phyloP scores from a whole-genome alignment of 2,888 invertebrate genomes.

The Limnephilus rhombicus region DNA sequence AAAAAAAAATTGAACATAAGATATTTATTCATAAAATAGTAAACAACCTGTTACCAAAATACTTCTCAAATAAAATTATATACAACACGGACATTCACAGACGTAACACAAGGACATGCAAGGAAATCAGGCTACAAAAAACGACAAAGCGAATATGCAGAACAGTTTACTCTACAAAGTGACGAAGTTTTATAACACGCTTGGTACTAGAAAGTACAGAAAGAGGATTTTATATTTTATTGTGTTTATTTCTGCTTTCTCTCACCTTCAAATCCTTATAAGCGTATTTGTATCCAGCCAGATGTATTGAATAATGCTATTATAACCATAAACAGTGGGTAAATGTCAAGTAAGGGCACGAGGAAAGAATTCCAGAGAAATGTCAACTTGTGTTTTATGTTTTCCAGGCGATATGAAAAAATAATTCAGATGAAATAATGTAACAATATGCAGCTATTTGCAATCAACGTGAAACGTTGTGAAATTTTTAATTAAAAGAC shows the following conservation, averaged over 20 bases:
- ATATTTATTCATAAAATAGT: no score
- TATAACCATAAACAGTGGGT: not conserved
- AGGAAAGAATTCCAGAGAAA: slow-evolving; percentile 5
- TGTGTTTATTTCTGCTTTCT: not conserved
- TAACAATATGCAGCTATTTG: not conserved
- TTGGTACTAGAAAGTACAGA: no score
- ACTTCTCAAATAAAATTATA: no score
- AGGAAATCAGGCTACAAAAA: no score
- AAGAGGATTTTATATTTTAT: not conserved
- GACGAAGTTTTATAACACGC: no score
- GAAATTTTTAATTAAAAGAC: not conserved
- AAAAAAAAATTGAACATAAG: no score
- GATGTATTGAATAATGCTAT: not conserved
- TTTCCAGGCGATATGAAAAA: not conserved
- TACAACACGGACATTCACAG: no score
- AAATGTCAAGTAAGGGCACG: slow-evolving; percentile 15
- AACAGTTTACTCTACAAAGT: no score
- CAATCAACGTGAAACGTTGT: not conserved
- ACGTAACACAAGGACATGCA: no score
- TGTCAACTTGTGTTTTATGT: slow-evolving; percentile 8
- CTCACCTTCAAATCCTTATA: not conserved
- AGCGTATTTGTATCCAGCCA: not conserved
- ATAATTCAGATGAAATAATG: not conserved
- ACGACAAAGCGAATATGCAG: no score
- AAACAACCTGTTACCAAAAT: no score